These are phyloP conservation scores for Phragmatobia fuliginosa DNA, from an alignment of 2,888 invertebrate genomes.

Conservation along the genomic window DNA sequence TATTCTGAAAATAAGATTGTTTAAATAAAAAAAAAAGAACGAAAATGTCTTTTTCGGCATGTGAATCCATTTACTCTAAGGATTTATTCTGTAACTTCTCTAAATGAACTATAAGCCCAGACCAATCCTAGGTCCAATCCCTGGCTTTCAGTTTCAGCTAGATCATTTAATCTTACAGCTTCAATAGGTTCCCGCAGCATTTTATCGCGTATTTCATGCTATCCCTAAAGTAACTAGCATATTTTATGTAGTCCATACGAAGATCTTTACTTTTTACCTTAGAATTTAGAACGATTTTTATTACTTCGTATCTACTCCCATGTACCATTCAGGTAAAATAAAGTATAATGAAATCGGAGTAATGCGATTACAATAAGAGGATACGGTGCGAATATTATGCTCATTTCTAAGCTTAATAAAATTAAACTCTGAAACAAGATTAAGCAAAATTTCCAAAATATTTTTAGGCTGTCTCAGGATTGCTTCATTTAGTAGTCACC, in stretches of 20 bases:
- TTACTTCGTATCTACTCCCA: not conserved
- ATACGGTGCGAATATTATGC: constrained; percentile 25
- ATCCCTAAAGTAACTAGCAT: constrained; percentile 12
- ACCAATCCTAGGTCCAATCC: constrained; percentile 16
- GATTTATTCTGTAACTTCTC: constrained; percentile 10
- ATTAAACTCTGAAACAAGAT: constrained; percentile 43
- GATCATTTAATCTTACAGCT: constrained; percentile 21
- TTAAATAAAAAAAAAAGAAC: not conserved
- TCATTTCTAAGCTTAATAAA: constrained; percentile 38
- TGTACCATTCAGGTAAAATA: constrained; percentile 17
- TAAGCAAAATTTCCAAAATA: constrained; percentile 39
- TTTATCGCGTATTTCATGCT: constrained; percentile 19
- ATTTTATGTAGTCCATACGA: constrained; percentile 12
- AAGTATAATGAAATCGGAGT: constrained; percentile 28
- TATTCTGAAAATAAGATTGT: not conserved
- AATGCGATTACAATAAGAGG: constrained; percentile 33
- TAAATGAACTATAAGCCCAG: constrained; percentile 19
- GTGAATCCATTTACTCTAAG: constrained; percentile 23
- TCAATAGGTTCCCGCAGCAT: constrained; percentile 7
- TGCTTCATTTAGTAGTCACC: constrained; percentile 39
- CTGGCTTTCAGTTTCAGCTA: constrained; percentile 17
- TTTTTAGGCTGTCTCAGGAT: constrained; percentile 39
- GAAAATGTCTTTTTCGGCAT: constrained; percentile 14
- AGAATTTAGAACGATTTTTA: constrained; percentile 6
- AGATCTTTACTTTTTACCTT: constrained; percentile 9